Evolutionary conservation across 2,888 invertebrate species (phyloP), one percentile per base, ranked within the genome.

Genomic region (Patella pellucida): DNA sequence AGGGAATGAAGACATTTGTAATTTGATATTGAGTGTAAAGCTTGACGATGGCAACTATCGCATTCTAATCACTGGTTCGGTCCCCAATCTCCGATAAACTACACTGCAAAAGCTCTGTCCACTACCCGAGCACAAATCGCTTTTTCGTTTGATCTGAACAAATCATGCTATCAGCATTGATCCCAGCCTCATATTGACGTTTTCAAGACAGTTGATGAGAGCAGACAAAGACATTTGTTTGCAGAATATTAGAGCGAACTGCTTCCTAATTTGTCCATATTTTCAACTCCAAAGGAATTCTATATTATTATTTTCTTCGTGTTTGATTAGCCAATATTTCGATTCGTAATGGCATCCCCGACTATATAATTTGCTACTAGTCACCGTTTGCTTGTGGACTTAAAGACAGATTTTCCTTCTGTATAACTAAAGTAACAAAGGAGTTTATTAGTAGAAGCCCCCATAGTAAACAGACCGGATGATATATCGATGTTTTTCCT

Each of bases 211-310:
- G 19, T 62, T 62, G 62, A 62, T 23, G 62, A 62, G 62, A 62
- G 23, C 62, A 62, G 62, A 62, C 62, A 62, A 62, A 62, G 62
- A 23, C 62, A 62, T 62, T 62, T 62, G 62, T 62, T 62, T 62
- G 62, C 62, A 62, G 62, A 62, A 62, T 62, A 62, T 62, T 62
- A 62, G 62, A 62, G 62, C 62, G 62, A 23, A 62, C 62, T 62
- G 62, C 62, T 62, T 62, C 62, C 62, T 23, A 62, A 62, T 62
- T 62, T 62, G 62, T 62, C 62, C 62, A 23, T 62, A 62, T 62
- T 62, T 62, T 62, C 19, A 62, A 19, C 62, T 62, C 62, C 62
- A 62, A 62, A 62, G 62, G 62, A 62, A 62, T 62, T 62, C 62
- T 62, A 62, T 62, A 62, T 62, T 19, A 62, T 23, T 62, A 62